Base-by-base conservation (phyloP, 2,888 invertebrate genomes). In the Andrena marginata region DNA sequence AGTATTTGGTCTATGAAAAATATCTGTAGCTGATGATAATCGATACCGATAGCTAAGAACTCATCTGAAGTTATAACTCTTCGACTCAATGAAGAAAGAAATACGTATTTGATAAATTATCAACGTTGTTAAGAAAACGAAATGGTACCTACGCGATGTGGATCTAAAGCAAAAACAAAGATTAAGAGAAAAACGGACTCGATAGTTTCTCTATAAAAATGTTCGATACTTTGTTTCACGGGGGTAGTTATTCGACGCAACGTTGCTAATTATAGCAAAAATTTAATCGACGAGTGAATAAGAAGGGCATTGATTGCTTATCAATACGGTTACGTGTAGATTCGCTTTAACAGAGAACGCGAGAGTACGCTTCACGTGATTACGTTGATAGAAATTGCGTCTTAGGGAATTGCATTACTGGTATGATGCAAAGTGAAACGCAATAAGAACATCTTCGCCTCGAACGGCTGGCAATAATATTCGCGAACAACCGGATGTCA, bases 301-400 rank as follows among this genome's bases (percentile, higher is more conserved):
- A 3, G 20, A 56, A 56, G 23, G 26, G 56, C 23, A 26, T 23
- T 23, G 56, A 56, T 56, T 23, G 23, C 29, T 62, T 29, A 31
- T 26, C 26, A 2, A 20, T 56, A 56, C 56, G 20, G 20, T 51
- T 20, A 68, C 31, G 13, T 26, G 65, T 29, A 5, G 10, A 60
- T 62, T 62, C 10, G 5, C n/a, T 6, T 26, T 35, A 63, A 64
- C 33, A 5, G 10, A 10, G 13, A 3, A 48, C 54, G 29, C n/a
- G 72, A 63, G 23, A 56, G 23, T 62, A 51, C 49, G 31, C 8
- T 26, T 0, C 20, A 13, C 10, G 31, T 20, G 20, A 64, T 56
- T 72, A 31, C 56, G 74, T 56, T 31, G 54, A 56, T 73, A 64
- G 63, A 77, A 73, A 73, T 77, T 77, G 56, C 74, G 56, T 33